phyloP scores from a whole-genome alignment of 2,888 invertebrate genomes.

The Argyresthia goedartella region DNA sequence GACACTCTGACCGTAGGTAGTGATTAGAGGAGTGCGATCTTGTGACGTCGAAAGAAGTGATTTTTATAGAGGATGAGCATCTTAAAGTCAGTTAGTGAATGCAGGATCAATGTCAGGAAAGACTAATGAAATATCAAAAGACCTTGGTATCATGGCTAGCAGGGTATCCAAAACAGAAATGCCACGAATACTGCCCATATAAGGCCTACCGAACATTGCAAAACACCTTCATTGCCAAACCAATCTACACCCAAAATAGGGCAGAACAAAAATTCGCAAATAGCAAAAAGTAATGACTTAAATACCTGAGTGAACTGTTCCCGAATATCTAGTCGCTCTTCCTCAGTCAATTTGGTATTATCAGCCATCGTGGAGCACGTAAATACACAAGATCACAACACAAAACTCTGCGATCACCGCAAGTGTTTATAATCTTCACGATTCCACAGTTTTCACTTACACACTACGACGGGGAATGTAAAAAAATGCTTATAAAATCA shows the following conservation, averaged over 20 bases:
- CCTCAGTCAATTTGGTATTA: constrained; percentile 72
- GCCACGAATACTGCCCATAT: neutral
- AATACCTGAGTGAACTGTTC: constrained; percentile 83
- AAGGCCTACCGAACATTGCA: neutral
- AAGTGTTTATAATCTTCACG: constrained; percentile 16
- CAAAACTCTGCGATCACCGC: constrained; percentile 14
- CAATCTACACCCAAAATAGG: neutral
- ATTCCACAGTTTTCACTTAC: constrained; percentile 17
- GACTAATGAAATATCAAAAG: too few species aligned
- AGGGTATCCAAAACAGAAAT: neutral
- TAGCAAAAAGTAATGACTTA: constrained; percentile 11
- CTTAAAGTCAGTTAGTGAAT: too few species aligned
- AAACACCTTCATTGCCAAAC: neutral
- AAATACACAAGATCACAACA: constrained; percentile 54
- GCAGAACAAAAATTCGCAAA: neutral
- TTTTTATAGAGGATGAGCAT: too few species aligned
- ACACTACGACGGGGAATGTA: constrained; percentile 5
- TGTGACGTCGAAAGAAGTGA: too few species aligned
- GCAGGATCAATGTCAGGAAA: too few species aligned
- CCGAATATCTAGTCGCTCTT: constrained; percentile 81
- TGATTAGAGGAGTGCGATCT: too few species aligned
- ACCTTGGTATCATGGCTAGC: too few species aligned
- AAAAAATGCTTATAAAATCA: constrained; percentile 25
- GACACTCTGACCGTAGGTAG: too few species aligned
- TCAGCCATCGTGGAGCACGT: constrained; percentile 58